Evolutionary conservation across 2,797 vertebrate species (phyloP).

Genomic region (Perodicticus potto): DNA sequence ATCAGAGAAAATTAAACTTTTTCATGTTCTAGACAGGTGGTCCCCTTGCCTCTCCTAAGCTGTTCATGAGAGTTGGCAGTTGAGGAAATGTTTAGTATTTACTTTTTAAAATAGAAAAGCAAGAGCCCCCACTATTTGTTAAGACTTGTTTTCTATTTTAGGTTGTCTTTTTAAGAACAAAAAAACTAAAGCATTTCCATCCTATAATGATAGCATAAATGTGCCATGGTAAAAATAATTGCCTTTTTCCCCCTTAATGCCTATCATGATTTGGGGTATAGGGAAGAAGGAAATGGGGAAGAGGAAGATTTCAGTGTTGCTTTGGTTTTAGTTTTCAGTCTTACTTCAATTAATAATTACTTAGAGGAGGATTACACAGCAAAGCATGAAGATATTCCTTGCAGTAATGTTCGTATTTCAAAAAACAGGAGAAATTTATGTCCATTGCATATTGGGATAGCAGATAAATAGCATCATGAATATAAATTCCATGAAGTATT

Average conservation of each 20-base stretch:
- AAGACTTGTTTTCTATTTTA: background rate
- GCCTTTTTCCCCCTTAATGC: background rate
- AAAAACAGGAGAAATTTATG: background rate
- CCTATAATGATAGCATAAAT: background rate
- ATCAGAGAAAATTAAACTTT: slow-evolving; percentile 17
- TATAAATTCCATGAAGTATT: background rate
- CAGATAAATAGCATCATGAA: background rate
- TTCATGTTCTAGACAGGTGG: background rate
- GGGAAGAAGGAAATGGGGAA: background rate
- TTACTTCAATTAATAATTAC: background rate
- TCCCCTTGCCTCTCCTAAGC: background rate
- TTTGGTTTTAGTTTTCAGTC: background rate
- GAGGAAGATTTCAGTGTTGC: background rate
- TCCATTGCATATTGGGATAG: background rate
- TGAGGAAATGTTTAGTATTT: background rate
- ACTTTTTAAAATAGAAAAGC: slow-evolving; percentile 11
- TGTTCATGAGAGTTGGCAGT: background rate
- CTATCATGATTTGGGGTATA: background rate
- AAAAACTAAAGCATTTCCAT: background rate
- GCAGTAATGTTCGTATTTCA: background rate
- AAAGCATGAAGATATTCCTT: background rate
- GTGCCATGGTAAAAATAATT: background rate
- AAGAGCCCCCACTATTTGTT: background rate
- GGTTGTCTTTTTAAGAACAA: background rate
- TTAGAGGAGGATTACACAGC: background rate